Evolutionary conservation across 2,113 vertebrate species (phyloP).

Genomic region (Corydoras sp.): DNA sequence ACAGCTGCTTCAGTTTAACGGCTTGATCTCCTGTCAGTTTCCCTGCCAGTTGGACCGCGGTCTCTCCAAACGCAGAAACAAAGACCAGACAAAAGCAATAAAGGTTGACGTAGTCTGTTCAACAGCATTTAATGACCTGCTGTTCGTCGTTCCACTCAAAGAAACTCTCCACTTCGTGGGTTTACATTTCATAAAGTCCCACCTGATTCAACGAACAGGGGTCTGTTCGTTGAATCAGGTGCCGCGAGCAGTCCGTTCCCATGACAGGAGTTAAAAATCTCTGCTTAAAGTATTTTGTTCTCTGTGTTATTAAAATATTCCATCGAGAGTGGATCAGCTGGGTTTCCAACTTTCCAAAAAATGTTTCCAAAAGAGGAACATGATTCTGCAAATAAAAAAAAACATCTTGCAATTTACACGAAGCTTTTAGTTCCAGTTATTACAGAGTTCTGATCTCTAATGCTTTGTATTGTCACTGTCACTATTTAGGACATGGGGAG

Average conservation of each 20-base stretch:
- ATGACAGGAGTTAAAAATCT: not conserved
- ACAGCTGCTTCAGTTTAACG: constrained; percentile 21
- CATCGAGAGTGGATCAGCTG: no score
- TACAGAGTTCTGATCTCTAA: no score
- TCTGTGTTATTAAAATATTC: not conserved
- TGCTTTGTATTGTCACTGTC: no score
- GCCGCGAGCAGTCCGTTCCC: not conserved
- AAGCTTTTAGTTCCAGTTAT: no score
- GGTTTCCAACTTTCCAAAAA: no score
- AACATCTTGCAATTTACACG: no score
- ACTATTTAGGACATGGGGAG: no score
- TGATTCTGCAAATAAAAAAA: no score
- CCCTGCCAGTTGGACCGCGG: constrained; percentile 15
- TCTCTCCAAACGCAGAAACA: constrained; percentile 26
- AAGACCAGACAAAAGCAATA: constrained; percentile 24
- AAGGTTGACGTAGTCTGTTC: not conserved
- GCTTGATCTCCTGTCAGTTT: constrained; percentile 14
- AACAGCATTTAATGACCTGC: not conserved
- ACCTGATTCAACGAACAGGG: constrained; percentile 1
- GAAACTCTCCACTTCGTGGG: not conserved
- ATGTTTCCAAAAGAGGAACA: no score
- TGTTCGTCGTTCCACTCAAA: not conserved
- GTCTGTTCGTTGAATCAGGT: not conserved
- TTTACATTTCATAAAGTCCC: not conserved
- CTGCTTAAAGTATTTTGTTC: constrained; percentile 1